Conservation (phyloP, 2,113 vertebrate genomes). For the Carassius auratus region DNA sequence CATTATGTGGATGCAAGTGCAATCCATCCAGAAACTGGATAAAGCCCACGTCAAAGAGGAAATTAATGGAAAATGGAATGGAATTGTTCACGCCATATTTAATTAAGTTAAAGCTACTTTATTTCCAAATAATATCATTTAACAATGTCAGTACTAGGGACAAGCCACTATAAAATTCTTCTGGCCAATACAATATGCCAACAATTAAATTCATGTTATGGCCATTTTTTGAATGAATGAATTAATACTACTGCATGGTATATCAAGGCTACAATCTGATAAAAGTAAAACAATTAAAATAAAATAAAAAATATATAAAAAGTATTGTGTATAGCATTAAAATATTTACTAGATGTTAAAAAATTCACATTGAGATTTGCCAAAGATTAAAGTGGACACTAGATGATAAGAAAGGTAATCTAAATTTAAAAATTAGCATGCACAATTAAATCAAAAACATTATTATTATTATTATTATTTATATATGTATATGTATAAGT, state of each 20-base stretch:
- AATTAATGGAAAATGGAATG: background rate
- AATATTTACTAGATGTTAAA: background rate
- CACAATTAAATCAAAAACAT: background rate
- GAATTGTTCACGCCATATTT: slow-evolving; percentile 5
- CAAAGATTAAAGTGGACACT: background rate
- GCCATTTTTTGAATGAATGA: background rate
- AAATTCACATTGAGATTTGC: too few relatives aligned
- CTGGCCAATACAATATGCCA: background rate
- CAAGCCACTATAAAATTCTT: background rate
- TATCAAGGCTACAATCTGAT: background rate
- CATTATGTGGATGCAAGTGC: slow-evolving; percentile 5
- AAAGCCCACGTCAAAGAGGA: background rate
- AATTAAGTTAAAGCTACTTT: slow-evolving; percentile 3
- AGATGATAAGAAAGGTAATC: background rate
- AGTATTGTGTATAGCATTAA: background rate
- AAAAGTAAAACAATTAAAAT: background rate
- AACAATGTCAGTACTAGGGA: background rate
- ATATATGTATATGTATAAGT: too few relatives aligned
- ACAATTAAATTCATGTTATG: background rate
- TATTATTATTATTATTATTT: too few relatives aligned
- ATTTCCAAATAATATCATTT: slow-evolving; percentile 6
- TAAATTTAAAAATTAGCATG: background rate
- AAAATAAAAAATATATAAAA: background rate
- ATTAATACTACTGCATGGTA: background rate
- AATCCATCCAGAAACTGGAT: slow-evolving; percentile 16